Evolutionary conservation across 2,888 invertebrate species (phyloP).

Genomic region (Griposia aprilina): DNA sequence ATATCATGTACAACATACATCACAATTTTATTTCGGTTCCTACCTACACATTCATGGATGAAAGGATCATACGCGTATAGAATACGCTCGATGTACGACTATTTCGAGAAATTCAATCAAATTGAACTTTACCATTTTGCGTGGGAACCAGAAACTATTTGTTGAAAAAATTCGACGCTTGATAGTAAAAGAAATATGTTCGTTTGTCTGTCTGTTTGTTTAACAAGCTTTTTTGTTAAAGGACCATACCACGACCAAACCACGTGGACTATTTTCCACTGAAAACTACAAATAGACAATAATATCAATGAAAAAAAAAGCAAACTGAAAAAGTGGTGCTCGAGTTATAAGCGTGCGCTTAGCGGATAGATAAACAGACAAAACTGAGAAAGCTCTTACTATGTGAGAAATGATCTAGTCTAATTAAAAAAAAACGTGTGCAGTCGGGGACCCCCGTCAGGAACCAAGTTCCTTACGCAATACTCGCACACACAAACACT

Average conservation of each 20-base stretch:
- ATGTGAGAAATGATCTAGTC: too few species aligned
- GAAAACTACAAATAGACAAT: not conserved
- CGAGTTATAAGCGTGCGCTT: too few species aligned
- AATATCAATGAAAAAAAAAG: too few species aligned
- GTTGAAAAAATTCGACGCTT: constrained; percentile 24
- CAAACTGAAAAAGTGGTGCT: too few species aligned
- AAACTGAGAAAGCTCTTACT: too few species aligned
- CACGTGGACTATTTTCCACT: not conserved
- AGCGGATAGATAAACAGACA: too few species aligned
- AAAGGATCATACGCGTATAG: constrained; percentile 23
- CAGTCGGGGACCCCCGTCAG: too few species aligned
- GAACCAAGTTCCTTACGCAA: too few species aligned
- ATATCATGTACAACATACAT: constrained; percentile 30
- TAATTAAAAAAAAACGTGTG: too few species aligned
- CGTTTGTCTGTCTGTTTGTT: not conserved
- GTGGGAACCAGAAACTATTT: constrained; percentile 11
- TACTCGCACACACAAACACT: too few species aligned
- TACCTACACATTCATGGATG: not conserved
- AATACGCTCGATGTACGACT: constrained; percentile 2
- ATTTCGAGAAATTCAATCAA: constrained; percentile 31
- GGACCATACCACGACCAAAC: too few species aligned
- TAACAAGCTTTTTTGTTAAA: not conserved
- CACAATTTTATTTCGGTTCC: constrained; percentile 14
- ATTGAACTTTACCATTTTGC: constrained; percentile 29
- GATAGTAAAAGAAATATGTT: not conserved